A percentile compares a stretch with the other conserved stretches of the same genome.
These are phyloP conservation scores for Siderastrea siderea DNA, from an alignment of 92 coral and sea anemone genomes.

Conservation along the genomic window DNA sequence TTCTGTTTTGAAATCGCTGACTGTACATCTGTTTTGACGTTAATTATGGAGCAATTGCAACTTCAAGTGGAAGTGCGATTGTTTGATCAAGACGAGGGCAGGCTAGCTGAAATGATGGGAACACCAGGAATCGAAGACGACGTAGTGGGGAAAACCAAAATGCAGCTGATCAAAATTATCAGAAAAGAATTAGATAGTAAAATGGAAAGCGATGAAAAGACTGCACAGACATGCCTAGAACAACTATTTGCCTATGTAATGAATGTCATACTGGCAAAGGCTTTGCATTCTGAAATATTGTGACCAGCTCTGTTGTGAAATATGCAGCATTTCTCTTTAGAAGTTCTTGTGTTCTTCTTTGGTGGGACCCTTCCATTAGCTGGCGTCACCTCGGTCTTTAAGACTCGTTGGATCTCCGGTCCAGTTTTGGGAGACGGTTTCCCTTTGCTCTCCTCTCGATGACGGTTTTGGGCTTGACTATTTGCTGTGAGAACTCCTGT, in stretches of 20 bases:
- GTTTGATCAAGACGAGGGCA: too few relatives aligned
- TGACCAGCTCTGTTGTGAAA: slow-evolving; percentile 47
- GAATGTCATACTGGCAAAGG: slow-evolving; percentile 37
- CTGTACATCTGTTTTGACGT: too few relatives aligned
- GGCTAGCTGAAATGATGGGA: too few relatives aligned
- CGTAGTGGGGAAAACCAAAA: too few relatives aligned
- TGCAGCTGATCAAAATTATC: too few relatives aligned
- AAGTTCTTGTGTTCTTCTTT: not conserved
- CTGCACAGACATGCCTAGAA: too few relatives aligned
- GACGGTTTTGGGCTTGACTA: not conserved
- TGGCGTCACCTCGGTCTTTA: slow-evolving; percentile 15
- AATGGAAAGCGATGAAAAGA: too few relatives aligned
- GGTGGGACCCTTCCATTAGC: not conserved
- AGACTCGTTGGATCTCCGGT: not conserved
- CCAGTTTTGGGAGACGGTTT: not conserved
- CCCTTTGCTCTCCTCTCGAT: slow-evolving; percentile 8
- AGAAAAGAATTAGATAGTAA: too few relatives aligned
- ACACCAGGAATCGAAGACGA: too few relatives aligned
- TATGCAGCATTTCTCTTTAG: not conserved
- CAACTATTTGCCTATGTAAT: not conserved
- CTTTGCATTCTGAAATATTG: slow-evolving; percentile 37
- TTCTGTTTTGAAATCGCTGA: too few relatives aligned
- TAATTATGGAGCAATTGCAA: too few relatives aligned
- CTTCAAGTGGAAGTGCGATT: too few relatives aligned
- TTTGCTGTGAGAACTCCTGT: not conserved